These are phyloP conservation scores for Bungarus multicinctus DNA, from an alignment of 2,113 vertebrate genomes.

Conservation along the genomic window DNA sequence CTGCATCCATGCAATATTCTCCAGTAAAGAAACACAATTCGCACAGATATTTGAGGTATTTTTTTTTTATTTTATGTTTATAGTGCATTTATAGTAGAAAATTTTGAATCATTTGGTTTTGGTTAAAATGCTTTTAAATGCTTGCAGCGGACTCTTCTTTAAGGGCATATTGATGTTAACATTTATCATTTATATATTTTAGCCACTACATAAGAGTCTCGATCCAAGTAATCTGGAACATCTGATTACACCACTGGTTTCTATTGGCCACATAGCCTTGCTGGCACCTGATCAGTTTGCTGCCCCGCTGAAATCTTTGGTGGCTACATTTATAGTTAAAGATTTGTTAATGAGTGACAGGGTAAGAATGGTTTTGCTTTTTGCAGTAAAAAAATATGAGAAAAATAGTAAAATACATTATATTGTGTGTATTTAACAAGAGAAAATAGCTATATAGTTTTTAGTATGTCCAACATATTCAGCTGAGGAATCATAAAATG, in stretches of 20 bases:
- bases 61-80: background rate
- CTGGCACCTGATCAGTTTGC: slow-evolving; percentile 96
- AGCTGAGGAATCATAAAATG: background rate
- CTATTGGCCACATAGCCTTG: slow-evolving; percentile 94
- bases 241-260: slow-evolving; percentile 92
- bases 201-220: slow-evolving; percentile 95
- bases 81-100: background rate
- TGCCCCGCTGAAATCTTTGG: slow-evolving; percentile 91
- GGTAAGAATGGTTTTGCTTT: slow-evolving; percentile 69
- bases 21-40: slow-evolving; percentile 96
- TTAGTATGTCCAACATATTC: background rate
- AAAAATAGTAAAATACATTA: background rate
- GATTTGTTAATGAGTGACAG: slow-evolving; percentile 96
- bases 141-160: background rate
- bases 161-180: background rate
- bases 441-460: background rate
- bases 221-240: slow-evolving; percentile 95
- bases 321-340: slow-evolving; percentile 97
- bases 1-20: slow-evolving; percentile 98
- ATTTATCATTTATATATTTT: slow-evolving; percentile 26
- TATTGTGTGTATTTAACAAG: background rate
- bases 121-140: background rate
- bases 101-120: background rate
- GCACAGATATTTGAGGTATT: slow-evolving; percentile 98
- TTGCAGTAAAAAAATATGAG: background rate